Evolutionary conservation across 2,888 invertebrate genomes (phyloP).

Genomic region (Falcaria lacertinaria): DNA sequence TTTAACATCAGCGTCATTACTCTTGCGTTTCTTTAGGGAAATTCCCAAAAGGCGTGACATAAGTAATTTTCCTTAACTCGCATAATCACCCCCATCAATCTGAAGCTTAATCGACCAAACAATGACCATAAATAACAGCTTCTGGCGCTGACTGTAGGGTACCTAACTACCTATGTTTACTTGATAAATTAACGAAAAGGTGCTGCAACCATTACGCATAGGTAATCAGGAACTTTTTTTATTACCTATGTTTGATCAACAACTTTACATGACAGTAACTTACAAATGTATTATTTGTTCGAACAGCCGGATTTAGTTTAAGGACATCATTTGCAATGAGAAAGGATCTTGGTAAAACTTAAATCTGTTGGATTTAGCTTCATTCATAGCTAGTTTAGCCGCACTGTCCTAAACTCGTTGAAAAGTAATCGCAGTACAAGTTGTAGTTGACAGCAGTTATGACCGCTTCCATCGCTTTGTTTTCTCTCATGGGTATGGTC

Average conservation of each 20-base stretch:
- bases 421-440: constrained; percentile 46
- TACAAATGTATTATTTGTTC: neutral
- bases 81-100: constrained; percentile 1
- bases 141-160: neutral
- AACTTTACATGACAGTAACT: too few species aligned
- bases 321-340: neutral
- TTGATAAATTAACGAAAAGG: neutral
- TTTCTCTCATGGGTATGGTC: constrained; percentile 52
- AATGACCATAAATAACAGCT: constrained; percentile 1
- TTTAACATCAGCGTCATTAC: neutral
- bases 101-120: neutral
- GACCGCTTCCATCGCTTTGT: constrained; percentile 53
- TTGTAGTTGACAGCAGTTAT: constrained; percentile 56
- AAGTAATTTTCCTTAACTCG: constrained; percentile 1
- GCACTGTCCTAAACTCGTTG: constrained; percentile 30
- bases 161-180: neutral
- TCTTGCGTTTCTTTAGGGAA: neutral
- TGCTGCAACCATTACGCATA: too few species aligned
- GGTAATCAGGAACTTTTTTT: too few species aligned
- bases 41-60: neutral
- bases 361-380: constrained; percentile 1
- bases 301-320: neutral
- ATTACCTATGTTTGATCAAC: too few species aligned
- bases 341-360: neutral
- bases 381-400: constrained; percentile 13